Conservation (phyloP, 2,113 vertebrate genomes). For the Laticauda colubrina region DNA sequence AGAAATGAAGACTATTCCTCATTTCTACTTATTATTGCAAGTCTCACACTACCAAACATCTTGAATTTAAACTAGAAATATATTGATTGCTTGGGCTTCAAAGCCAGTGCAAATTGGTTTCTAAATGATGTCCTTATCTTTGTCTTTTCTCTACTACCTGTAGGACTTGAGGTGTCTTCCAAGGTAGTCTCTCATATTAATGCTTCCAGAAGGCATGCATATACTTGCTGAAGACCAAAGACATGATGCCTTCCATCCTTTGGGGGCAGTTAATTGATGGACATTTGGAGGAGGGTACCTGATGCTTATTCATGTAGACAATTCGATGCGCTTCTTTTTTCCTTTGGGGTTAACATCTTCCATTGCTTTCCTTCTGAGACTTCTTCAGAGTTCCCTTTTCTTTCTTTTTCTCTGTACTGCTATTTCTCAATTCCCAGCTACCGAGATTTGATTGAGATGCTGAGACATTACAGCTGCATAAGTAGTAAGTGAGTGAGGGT, state of each 20-base stretch:
- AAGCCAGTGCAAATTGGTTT: neutral
- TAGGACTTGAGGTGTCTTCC: neutral
- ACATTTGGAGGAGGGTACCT: neutral
- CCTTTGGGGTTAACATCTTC: neutral
- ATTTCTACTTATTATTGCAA: neutral
- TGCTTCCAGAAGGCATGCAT: neutral
- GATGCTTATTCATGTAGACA: neutral
- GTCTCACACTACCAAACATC: neutral
- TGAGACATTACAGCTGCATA: conserved; percentile 32
- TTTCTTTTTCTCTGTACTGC: neutral
- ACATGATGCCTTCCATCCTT: neutral
- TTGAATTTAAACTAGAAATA: neutral
- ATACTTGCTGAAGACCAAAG: neutral
- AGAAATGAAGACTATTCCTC: neutral
- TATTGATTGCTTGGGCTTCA: neutral
- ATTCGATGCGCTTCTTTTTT: neutral
- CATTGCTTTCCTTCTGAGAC: neutral
- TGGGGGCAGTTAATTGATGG: neutral
- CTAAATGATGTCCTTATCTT: neutral
- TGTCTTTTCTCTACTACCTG: neutral
- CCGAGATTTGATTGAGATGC: conserved; percentile 25
- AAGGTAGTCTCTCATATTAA: neutral
- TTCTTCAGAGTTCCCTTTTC: neutral
- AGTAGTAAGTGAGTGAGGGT: conserved; percentile 16
- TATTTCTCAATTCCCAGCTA: conserved; percentile 31